Evolutionary conservation across 2,113 vertebrate genomes (phyloP).

Genomic region (Nettapus auritus): DNA sequence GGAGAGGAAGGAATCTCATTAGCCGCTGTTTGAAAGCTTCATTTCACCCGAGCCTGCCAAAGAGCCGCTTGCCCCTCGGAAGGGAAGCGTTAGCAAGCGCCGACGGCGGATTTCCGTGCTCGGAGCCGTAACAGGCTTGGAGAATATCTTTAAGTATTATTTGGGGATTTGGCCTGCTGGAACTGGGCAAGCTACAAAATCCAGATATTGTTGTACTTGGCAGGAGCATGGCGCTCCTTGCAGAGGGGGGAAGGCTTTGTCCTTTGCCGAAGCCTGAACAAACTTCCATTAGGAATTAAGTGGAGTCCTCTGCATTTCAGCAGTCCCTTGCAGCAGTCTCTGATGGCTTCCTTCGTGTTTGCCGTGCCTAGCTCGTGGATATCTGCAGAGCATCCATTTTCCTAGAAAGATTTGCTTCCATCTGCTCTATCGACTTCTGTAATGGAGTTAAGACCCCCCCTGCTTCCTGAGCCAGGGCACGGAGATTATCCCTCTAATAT

Average conservation of each 20-base stretch:
- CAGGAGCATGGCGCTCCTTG: neutral
- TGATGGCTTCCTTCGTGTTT: neutral
- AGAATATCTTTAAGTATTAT: conserved; percentile 14
- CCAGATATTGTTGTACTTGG: conserved; percentile 52
- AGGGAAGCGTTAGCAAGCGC: neutral
- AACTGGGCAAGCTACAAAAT: neutral
- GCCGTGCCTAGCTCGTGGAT: neutral
- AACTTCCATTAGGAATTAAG: conserved; percentile 17
- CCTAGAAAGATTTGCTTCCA: conserved; percentile 52
- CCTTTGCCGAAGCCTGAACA: conserved; percentile 40
- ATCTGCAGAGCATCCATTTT: conserved; percentile 26
- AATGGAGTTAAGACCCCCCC: conserved; percentile 49
- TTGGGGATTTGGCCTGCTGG: conserved; percentile 41
- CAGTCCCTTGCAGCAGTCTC: neutral
- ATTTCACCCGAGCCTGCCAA: neutral
- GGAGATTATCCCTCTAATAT: conserved; percentile 54
- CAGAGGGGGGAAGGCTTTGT: neutral
- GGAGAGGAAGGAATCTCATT: conserved; percentile 22
- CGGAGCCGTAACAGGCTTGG: neutral
- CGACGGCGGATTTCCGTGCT: neutral
- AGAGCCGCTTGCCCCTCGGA: fast-evolving
- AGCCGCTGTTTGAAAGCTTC: neutral
- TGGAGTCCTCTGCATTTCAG: neutral
- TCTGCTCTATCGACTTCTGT: conserved; percentile 37
- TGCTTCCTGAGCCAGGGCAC: neutral